Conservation (phyloP, 2,888 invertebrate genomes). For the Trichogramma dendrolimi region DNA sequence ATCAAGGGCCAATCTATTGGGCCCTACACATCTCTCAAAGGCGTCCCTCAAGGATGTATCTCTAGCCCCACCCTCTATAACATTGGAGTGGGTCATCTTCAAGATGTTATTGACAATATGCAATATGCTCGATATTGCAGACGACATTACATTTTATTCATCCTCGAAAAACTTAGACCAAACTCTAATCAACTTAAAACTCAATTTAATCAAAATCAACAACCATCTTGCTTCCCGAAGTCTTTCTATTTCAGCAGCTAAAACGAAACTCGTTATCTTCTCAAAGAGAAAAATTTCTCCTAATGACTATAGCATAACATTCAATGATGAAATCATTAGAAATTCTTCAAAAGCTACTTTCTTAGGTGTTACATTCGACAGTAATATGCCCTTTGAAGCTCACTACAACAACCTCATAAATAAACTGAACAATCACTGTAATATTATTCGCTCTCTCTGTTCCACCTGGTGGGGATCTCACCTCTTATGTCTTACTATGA, state of each 20-base stretch:
- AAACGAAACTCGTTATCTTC: background rate
- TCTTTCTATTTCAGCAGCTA: background rate
- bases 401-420: background rate
- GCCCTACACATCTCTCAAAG: background rate
- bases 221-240: background rate
- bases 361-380: conserved; percentile 1
- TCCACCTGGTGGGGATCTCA: conserved; percentile 7
- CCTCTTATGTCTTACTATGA: background rate
- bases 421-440: background rate
- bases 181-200: background rate
- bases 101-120: background rate
- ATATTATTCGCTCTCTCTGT: background rate
- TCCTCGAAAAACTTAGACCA: background rate
- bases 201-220: background rate
- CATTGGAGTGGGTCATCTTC: too few species aligned
- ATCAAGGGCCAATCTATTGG: background rate
- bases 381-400: background rate
- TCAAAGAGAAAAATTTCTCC: background rate
- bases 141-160: background rate
- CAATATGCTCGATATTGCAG: background rate
- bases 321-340: background rate
- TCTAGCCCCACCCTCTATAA: background rate
- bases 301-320: background rate
- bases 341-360: background rate
- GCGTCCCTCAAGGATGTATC: background rate